phyloP scores from a whole-genome alignment of 1,140 invertebrate genomes.

The Anastrepha ludens region DNA sequence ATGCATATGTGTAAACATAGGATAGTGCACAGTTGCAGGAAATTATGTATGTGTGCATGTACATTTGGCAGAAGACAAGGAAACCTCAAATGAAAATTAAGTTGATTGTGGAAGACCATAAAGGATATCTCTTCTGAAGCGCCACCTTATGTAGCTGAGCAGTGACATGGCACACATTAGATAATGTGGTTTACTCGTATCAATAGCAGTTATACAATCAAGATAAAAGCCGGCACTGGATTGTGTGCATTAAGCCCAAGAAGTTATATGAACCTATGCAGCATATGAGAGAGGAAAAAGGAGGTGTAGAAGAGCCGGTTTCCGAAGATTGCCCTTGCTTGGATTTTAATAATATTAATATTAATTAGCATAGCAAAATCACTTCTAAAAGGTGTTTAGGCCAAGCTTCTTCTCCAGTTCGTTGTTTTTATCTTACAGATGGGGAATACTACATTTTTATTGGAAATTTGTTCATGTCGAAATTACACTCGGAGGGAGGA shows the following conservation, averaged over 20 bases:
- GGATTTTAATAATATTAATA: no score
- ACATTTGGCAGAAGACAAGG: not conserved
- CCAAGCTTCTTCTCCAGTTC: no score
- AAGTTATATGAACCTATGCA: not conserved
- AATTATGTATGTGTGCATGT: constrained; percentile 1
- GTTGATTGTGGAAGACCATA: constrained; percentile 37
- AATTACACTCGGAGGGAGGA: no score
- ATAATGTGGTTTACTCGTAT: constrained; percentile 25
- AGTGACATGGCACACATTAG: constrained; percentile 21
- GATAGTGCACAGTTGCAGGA: not conserved
- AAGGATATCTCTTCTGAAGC: constrained; percentile 10
- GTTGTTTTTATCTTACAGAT: no score
- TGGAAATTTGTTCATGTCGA: no score
- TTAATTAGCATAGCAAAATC: no score
- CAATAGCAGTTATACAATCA: constrained; percentile 36
- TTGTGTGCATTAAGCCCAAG: not conserved
- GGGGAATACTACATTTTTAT: no score
- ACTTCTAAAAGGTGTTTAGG: no score
- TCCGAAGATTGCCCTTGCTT: no score
- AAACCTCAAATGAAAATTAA: constrained; percentile 37
- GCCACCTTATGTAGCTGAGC: constrained; percentile 15
- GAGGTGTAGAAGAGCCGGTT: no score
- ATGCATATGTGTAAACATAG: not conserved
- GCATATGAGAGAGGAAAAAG: not conserved
- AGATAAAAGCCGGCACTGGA: not conserved